Conservation (phyloP, 1,140 invertebrate genomes). For the Frieseomelitta varia region DNA sequence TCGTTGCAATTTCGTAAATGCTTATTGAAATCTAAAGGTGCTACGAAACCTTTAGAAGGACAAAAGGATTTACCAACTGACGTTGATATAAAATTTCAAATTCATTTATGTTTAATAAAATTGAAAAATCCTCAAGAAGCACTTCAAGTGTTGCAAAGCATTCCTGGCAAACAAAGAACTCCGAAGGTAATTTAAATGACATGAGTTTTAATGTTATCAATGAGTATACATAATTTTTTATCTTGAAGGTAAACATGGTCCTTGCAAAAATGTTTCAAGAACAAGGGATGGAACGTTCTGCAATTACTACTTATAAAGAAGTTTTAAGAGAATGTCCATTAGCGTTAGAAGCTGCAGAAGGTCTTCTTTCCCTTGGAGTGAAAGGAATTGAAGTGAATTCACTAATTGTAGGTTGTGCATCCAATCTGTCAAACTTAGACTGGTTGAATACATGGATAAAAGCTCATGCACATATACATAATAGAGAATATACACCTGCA, state of each 20-base stretch:
- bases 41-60: conserved; percentile 80
- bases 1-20: conserved; percentile 87
- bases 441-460: conserved; percentile 88
- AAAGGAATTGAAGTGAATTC: conserved; percentile 88
- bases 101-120: conserved; percentile 87
- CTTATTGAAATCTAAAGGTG: conserved; percentile 84
- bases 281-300: conserved; percentile 88
- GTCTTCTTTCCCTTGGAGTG: conserved; percentile 86
- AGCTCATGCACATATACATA: conserved; percentile 85
- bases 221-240: conserved; percentile 16
- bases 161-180: conserved; percentile 87
- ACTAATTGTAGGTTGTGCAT: conserved; percentile 84
- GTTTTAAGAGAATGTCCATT: conserved; percentile 89
- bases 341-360: conserved; percentile 87
- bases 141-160: conserved; percentile 85
- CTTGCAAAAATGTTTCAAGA: conserved; percentile 88
- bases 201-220: background rate
- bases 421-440: conserved; percentile 79
- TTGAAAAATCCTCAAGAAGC: conserved; percentile 86
- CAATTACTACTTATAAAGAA: conserved; percentile 89
- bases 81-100: conserved; percentile 89
- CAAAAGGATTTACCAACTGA: conserved; percentile 82
- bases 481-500: conserved; percentile 85
- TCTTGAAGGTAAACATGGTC: conserved; percentile 84
- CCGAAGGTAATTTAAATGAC: conserved; percentile 81